These are phyloP conservation scores for Phenganax marumi DNA, from an alignment of 92 coral and sea anemone species.

Conservation along the genomic window DNA sequence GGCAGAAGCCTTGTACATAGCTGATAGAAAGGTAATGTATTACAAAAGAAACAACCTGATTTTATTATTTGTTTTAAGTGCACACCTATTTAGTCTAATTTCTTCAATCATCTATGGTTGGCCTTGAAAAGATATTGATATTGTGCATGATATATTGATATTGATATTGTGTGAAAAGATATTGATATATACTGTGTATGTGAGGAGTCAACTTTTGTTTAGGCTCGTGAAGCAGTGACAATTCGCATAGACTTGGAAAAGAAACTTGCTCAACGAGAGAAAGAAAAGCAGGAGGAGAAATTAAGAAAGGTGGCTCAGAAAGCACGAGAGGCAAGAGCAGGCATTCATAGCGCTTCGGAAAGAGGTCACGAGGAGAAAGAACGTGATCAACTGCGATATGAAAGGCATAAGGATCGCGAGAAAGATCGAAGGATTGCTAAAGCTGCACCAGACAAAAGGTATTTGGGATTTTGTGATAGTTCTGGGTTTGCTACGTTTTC, in stretches of 20 bases:
- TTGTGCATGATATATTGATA: neutral
- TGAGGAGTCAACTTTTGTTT: neutral
- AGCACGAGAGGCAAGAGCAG: slow-evolving; percentile 90
- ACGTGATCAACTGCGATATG: slow-evolving; percentile 86
- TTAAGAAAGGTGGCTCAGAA: slow-evolving; percentile 80
- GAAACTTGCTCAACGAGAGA: slow-evolving; percentile 87
- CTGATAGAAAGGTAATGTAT: slow-evolving; percentile 79
- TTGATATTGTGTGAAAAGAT: neutral
- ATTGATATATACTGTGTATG: neutral
- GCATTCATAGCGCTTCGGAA: slow-evolving; percentile 74
- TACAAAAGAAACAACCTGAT: neutral
- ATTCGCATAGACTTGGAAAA: slow-evolving; percentile 90
- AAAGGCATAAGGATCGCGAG: slow-evolving; percentile 96
- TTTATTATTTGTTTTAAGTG: neutral
- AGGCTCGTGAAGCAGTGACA: slow-evolving; percentile 97
- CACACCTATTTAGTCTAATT: neutral
- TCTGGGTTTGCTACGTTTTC: neutral
- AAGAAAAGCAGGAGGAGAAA: slow-evolving; percentile 88
- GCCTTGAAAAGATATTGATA: neutral
- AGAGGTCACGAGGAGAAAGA: slow-evolving; percentile 80
- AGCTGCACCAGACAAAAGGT: slow-evolving; percentile 98
- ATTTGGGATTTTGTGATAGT: neutral
- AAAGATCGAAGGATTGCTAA: slow-evolving; percentile 84
- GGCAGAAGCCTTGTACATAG: slow-evolving; percentile 96
- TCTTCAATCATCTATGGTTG: too few species aligned